Evolutionary conservation across 2,888 invertebrate genomes (phyloP), one percentile per base, ranked within the genome.

Genomic region (Geophilus truncorum): DNA sequence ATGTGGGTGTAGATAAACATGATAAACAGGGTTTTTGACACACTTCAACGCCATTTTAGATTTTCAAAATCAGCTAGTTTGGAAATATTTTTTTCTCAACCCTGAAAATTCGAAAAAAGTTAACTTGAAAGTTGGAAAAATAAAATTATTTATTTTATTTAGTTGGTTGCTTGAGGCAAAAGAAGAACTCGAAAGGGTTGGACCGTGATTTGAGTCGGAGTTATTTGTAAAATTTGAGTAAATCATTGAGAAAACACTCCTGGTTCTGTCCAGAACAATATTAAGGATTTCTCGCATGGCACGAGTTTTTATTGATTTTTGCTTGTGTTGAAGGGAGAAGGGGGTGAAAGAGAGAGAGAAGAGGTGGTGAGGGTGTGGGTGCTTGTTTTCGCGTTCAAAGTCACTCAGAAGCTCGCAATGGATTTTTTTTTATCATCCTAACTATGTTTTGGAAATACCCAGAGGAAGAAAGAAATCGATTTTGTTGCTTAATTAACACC

Each of bases 211-310:
- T 70, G 12, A 25, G 70, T 23, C 15, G 6, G 70, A 28, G 28
- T 70, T 28, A 70, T 70, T 70, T 28, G 28, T 10, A 70, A 28
- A 70, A 70, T 70, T 25, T 70, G 23, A 70, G 70, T 77, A 32
- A 77, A 77, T 77, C 77, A 77, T 77, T 77, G 77, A 77, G 34
- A 36, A 77, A 36, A 36, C 77, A 77, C 77, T 77, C 77, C 77
- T 77, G 77, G 77, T 77, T 70, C 77, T 77, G 77, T 77, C 77
- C 77, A 77, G 77, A 77, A 77, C 77, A 77, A 77, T 77, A 36
- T 77, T 77, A 77, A 77, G 77, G 77, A 77, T 77, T 77, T 77
- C 77, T 77, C 77, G 77, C 77, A 77, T 77, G 77, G 36, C 34
- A 77, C 77, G 36, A 36, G 36, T 77, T 77, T 77, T 77, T 36